Conservation (phyloP, 1,140 invertebrate species). For the Heliconius congener region DNA sequence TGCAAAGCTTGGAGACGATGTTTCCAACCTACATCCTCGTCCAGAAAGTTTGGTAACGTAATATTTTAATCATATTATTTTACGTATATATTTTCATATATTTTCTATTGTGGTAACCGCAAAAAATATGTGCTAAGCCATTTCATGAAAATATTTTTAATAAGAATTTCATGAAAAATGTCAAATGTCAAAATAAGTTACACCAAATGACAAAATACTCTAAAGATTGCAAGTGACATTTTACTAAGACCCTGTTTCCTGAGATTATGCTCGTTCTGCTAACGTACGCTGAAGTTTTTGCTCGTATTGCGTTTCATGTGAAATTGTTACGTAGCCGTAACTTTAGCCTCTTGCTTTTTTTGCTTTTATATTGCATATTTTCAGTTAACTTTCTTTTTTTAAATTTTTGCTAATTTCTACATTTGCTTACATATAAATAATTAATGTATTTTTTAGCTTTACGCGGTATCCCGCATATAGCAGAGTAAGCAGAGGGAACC, state of each 20-base stretch:
- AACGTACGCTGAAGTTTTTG: not conserved
- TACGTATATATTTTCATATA: not conserved
- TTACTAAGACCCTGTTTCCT: not conserved
- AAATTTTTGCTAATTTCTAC: too few relatives aligned
- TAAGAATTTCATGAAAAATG: not conserved
- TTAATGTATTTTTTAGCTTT: too few relatives aligned
- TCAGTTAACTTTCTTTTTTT: not conserved
- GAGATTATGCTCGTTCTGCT: constrained; percentile 1
- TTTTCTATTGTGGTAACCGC: too few relatives aligned
- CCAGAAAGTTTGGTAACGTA: not conserved
- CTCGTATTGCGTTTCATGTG: not conserved
- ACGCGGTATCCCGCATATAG: too few relatives aligned
- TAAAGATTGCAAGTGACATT: constrained; percentile 5
- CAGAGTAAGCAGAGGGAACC: too few relatives aligned
- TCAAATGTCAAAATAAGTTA: not conserved
- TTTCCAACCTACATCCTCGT: not conserved
- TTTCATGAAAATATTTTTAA: not conserved
- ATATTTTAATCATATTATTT: not conserved
- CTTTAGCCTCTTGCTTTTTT: not conserved
- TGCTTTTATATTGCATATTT: not conserved
- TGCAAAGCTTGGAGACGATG: not conserved
- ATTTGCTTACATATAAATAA: too few relatives aligned
- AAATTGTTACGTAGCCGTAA: not conserved
- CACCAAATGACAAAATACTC: not conserved
- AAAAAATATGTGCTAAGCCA: not conserved